These are phyloP conservation scores for Sciurus niger DNA, from an alignment of 2,113 vertebrate species.

Conservation along the genomic window DNA sequence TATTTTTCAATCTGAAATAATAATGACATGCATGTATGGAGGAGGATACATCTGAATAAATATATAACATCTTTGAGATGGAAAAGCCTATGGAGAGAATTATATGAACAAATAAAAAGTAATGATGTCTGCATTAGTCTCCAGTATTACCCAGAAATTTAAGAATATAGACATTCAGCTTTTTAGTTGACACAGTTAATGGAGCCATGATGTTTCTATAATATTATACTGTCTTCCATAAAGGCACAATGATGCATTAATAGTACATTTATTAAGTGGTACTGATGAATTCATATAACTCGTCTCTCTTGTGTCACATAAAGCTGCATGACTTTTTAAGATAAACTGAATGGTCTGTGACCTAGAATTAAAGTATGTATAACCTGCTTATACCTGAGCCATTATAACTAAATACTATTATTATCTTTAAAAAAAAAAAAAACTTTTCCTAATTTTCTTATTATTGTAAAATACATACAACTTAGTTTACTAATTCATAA, in stretches of 20 bases:
- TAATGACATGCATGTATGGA: constrained; percentile 87
- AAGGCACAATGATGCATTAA: not conserved
- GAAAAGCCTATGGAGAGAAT: constrained; percentile 47
- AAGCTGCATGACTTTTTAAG: constrained; percentile 20
- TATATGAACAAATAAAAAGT: constrained; percentile 61
- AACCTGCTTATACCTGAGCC: not conserved
- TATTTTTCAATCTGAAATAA: constrained; percentile 77
- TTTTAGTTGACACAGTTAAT: not conserved
- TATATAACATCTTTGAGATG: constrained; percentile 46
- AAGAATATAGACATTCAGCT: not conserved
- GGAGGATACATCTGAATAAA: constrained; percentile 81
- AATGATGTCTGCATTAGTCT: not conserved
- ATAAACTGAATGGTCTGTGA: not conserved
- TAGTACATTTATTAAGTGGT: not conserved
- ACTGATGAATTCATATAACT: not conserved
- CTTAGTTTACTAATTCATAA: too few species aligned
- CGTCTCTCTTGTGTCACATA: not conserved
- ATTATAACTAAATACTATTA: constrained; percentile 38
- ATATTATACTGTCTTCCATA: not conserved
- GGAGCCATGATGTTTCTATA: not conserved
- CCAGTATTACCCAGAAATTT: not conserved
- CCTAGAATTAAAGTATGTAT: not conserved
- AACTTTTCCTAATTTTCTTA: not conserved
- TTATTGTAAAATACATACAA: not conserved
- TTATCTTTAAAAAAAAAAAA: not conserved